A percentile compares a stretch with the other conserved stretches of the same genome.
These are phyloP conservation scores for Hippopotamyrus pictus DNA, from an alignment of 2,797 vertebrate species.

Conservation along the genomic window DNA sequence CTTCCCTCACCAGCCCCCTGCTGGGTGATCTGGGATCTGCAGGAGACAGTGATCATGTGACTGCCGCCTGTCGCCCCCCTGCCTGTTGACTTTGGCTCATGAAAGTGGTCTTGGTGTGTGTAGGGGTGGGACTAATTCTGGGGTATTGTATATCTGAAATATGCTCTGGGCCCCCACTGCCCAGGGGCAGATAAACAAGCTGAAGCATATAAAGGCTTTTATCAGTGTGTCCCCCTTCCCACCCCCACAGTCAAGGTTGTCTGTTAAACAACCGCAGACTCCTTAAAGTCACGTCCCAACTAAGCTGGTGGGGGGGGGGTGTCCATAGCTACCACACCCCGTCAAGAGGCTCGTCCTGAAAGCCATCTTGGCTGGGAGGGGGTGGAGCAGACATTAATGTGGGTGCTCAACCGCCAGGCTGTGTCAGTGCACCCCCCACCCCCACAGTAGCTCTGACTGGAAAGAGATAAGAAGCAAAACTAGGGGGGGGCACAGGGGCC, in stretches of 20 bases:
- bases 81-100: background rate
- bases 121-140: background rate
- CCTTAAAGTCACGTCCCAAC: background rate
- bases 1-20: background rate
- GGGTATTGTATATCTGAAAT: background rate
- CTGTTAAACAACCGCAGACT: background rate
- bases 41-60: background rate
- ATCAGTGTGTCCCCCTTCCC: background rate
- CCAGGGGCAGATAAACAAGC: background rate
- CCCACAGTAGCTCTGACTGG: background rate
- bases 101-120: background rate
- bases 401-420: constrained; percentile 24
- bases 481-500: background rate
- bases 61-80: background rate
- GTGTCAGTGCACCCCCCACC: background rate
- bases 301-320: background rate
- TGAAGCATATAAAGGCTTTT: too few species aligned
- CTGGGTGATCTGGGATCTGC: background rate
- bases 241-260: background rate
- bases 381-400: constrained; percentile 36
- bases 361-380: background rate
- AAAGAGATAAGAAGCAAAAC: background rate
- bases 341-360: background rate
- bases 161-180: background rate
- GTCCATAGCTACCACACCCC: background rate